phyloP scores from a whole-genome alignment of 1,140 invertebrate genomes.

The Coenobita brevimanus region DNA sequence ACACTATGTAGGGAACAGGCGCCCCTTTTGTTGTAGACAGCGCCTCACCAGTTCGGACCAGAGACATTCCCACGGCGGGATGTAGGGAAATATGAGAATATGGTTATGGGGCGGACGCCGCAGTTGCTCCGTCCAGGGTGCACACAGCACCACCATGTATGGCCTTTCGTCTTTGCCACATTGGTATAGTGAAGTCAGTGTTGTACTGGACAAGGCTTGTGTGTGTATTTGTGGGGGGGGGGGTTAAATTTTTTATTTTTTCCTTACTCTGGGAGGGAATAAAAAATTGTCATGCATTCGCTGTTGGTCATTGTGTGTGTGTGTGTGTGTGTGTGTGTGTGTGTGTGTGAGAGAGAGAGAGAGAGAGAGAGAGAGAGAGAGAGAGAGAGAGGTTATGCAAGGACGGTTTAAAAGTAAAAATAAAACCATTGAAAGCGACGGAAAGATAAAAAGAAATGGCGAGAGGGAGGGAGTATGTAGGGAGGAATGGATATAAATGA shows the following conservation, averaged over 20 bases:
- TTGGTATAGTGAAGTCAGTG: too few species aligned
- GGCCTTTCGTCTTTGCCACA: too few species aligned
- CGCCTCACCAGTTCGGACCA: too few species aligned
- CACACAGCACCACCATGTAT: too few species aligned
- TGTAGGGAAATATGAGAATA: too few species aligned
- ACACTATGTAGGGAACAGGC: too few species aligned
- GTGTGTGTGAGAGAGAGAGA: not conserved
- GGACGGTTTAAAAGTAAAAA: not conserved
- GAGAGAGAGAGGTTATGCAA: not conserved
- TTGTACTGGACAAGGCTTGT: too few species aligned
- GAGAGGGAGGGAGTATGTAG: not conserved
- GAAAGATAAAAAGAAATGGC: not conserved
- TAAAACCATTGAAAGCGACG: not conserved
- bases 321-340: conserved; percentile 7
- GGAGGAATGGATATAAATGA: not conserved
- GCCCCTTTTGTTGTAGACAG: too few species aligned
- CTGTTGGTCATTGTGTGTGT: conserved; percentile 16
- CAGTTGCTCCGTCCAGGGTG: too few species aligned
- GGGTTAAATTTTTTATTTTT: not conserved
- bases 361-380: not conserved
- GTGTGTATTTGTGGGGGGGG: too few species aligned
- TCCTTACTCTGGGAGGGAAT: not conserved
- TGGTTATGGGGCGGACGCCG: too few species aligned
- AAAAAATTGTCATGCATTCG: not conserved
- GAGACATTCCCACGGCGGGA: too few species aligned